Evolutionary conservation across 2,888 invertebrate species (phyloP).

Genomic region (Ornithoptera priamus): DNA sequence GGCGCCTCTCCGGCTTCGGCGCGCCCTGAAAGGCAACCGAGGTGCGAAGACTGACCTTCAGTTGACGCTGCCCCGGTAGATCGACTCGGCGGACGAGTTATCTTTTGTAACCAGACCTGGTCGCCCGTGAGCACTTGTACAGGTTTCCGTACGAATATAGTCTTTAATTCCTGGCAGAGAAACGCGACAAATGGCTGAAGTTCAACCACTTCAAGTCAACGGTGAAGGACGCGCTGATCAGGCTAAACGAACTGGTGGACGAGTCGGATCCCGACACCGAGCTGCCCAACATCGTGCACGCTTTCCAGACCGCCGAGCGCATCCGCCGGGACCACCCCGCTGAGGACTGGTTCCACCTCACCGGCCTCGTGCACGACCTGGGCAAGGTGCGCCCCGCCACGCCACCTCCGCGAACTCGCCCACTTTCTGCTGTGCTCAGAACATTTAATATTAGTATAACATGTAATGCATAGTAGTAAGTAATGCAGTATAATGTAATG

Average conservation of each 20-base stretch:
- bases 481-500: no score
- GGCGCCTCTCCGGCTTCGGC: no score
- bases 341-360: constrained; percentile 96
- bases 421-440: no score
- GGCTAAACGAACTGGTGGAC: constrained; percentile 93
- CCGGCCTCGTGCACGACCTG: constrained; percentile 96
- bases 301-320: constrained; percentile 97
- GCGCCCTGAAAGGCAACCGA: no score
- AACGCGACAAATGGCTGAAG: constrained; percentile 87
- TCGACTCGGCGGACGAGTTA: no score
- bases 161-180: constrained; percentile 63
- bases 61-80: no score
- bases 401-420: not conserved
- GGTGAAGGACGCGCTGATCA: constrained; percentile 91
- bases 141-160: not conserved
- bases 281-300: constrained; percentile 96
- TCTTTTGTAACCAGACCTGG: no score
- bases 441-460: no score
- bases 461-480: no score
- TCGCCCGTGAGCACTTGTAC: no score
- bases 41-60: no score
- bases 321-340: constrained; percentile 91
- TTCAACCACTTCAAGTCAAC: constrained; percentile 91
- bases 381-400: constrained; percentile 85
- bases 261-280: constrained; percentile 97